phyloP scores from a whole-genome alignment of 2,888 invertebrate genomes.

The Drosophila niveifrons region DNA sequence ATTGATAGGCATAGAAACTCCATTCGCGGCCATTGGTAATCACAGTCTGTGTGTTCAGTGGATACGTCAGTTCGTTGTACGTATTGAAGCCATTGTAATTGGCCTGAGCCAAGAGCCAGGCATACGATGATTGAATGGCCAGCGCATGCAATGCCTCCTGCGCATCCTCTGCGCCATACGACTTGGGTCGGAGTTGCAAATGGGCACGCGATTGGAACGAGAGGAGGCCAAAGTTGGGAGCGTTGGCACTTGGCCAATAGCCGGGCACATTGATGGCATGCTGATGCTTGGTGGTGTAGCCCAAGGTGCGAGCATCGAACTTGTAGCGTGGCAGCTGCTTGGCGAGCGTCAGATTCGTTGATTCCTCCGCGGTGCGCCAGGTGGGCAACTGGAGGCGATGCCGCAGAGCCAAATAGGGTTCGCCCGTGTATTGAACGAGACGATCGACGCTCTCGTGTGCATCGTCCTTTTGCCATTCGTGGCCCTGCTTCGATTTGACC shows the following conservation, averaged over 20 bases:
- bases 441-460: constrained; percentile 88
- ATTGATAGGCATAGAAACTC: constrained; percentile 95
- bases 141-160: constrained; percentile 90
- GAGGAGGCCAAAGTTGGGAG: constrained; percentile 91
- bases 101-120: constrained; percentile 92
- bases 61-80: constrained; percentile 95
- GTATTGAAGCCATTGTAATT: constrained; percentile 95
- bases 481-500: constrained; percentile 85
- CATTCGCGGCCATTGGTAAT: constrained; percentile 95
- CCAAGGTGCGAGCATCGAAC: constrained; percentile 88
- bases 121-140: constrained; percentile 92
- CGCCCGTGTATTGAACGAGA: constrained; percentile 89
- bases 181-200: constrained; percentile 85
- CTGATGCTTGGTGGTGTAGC: constrained; percentile 87
- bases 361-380: constrained; percentile 87
- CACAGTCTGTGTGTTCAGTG: constrained; percentile 94
- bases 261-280: constrained; percentile 92
- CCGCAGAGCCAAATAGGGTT: constrained; percentile 90
- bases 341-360: constrained; percentile 85
- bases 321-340: constrained; percentile 87
- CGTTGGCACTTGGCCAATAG: constrained; percentile 92
- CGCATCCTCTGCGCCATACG: constrained; percentile 86
- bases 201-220: constrained; percentile 90
- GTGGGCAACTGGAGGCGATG: constrained; percentile 89
- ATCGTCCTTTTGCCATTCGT: constrained; percentile 85